phyloP scores from a whole-genome alignment of 2,888 invertebrate species.

The Drosophila melanosoma region DNA sequence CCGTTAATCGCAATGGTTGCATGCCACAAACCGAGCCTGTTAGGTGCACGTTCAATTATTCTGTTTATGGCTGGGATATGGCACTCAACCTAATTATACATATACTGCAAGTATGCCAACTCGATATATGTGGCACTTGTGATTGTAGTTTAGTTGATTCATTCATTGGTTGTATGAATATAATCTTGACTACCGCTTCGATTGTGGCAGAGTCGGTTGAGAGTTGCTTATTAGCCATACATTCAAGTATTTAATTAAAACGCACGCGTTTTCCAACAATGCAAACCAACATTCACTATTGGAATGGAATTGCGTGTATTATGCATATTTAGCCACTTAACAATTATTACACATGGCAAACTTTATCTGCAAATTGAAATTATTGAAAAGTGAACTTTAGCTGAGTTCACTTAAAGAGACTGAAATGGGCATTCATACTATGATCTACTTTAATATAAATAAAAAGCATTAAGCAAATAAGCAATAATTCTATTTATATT shows the following conservation, averaged over 20 bases:
- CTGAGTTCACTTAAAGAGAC: neutral
- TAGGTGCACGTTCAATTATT: slow-evolving; percentile 48
- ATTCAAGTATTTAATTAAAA: slow-evolving; percentile 47
- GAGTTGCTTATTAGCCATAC: slow-evolving; percentile 69
- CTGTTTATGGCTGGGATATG: slow-evolving; percentile 38
- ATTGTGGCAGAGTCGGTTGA: slow-evolving; percentile 60
- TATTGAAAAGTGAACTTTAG: neutral
- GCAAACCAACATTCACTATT: slow-evolving; percentile 4
- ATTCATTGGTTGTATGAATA: slow-evolving; percentile 21
- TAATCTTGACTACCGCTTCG: slow-evolving; percentile 16
- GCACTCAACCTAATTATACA: slow-evolving; percentile 69
- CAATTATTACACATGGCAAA: neutral
- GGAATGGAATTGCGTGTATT: neutral
- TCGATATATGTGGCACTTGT: neutral
- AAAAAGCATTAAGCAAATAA: neutral
- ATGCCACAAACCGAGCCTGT: slow-evolving; percentile 20
- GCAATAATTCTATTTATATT: neutral
- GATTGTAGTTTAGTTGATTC: neutral
- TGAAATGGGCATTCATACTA: neutral
- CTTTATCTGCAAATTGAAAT: neutral
- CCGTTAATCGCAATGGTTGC: too few relatives aligned
- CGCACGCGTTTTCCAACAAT: slow-evolving; percentile 39
- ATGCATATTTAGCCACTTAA: neutral
- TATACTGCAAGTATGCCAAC: slow-evolving; percentile 5
- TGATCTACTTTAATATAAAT: neutral